Evolutionary conservation across 2,113 vertebrate genomes (phyloP), one percentile per base, ranked within the genome.

Genomic region (Climacteris rufus): DNA sequence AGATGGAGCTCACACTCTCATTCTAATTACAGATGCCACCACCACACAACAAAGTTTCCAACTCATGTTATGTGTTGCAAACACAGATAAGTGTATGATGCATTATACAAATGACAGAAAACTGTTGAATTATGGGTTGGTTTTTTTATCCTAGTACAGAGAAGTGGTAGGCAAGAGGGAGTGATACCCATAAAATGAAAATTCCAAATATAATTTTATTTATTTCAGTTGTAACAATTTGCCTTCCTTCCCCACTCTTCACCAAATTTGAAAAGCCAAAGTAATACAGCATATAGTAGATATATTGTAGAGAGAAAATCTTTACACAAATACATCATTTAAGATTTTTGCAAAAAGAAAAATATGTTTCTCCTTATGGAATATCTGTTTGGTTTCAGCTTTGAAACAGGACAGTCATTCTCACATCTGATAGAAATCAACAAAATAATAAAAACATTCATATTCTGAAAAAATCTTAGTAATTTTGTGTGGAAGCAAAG

Each of bases 181-280:
- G 15, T 35, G 21, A 68, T 16, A 39, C 3, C 12, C 39, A 60
- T 22, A 61, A 68, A 89, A 61, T 42, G 5, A 70, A 81, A 60
- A 57, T 33, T 74, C 50, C 31, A 40, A 37, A 47, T 17, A 69
- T 4, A 40, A 1, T 15, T 50, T 19, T 60, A 53, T 59, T 77
- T 28, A 33, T 60, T 64, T 70, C 23, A n/a, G 1, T 33, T 61
- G 18, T 11, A 56, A 57, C 10, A 37, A 3, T 45, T 87, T 53
- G 10, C 11, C 10, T 82, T 21, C 47, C 11, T 52, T 84, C 31
- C 0, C 0, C 2, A 37, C 1, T 12, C 30, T 64, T 60, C n/a
- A 53, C 20, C 8, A 59, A 65, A 85, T 75, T 11, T 37, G 39
- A 90, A 25, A 8, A 66, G 22, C 5, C n/a, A 61, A 57, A 70